Evolutionary conservation across 2,888 invertebrate species (phyloP), one percentile per base, ranked within the genome.

Genomic region (Leptodirus hochenwartii): DNA sequence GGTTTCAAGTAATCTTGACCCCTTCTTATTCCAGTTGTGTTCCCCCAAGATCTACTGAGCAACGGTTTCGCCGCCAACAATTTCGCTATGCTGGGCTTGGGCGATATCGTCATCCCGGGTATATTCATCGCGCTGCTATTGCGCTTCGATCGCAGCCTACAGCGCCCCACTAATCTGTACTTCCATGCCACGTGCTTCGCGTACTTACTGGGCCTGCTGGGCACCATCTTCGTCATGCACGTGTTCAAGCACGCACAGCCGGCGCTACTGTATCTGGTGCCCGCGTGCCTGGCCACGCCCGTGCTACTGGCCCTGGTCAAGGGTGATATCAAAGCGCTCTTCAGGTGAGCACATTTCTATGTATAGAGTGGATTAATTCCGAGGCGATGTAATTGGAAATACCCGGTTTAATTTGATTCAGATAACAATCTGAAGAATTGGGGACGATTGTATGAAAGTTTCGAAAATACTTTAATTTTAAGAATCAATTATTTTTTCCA

Each of bases 101-200:
- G 98, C 3, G 98, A 99, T 55, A 96, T 99, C 45, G 98, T 99
- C 17, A 87, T 99, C 40, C 98, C 98, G 4, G 98, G 98, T 39
- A 95, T 98, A 49, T 99, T 99, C 57, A 95, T 99, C 46, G 96
- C 98, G 0, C 65, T 99, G 14, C 62, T 99, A 26, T 66, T 96
- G 27, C 73, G 98, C 40, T 99, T 93, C 59, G 98, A 99, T 61
- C 70, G 79, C 52, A 84, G 85, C 47, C 63, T 85, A 37, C 77
- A 80, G 43, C 62, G 85, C 11, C 78, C 79, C 50, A 73, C 75
- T 8, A 73, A 80, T 43, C 69, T 76, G 14, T 88, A 88, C 54
- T 98, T 96, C 63, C 78, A 78, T 49, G 72, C 84, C 3, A 85
- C 93, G 3, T 81, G 96, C 54, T 51, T 72, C 25, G 96, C 98